phyloP scores from a whole-genome alignment of 2,113 vertebrate species.

The Vicugna pacos region DNA sequence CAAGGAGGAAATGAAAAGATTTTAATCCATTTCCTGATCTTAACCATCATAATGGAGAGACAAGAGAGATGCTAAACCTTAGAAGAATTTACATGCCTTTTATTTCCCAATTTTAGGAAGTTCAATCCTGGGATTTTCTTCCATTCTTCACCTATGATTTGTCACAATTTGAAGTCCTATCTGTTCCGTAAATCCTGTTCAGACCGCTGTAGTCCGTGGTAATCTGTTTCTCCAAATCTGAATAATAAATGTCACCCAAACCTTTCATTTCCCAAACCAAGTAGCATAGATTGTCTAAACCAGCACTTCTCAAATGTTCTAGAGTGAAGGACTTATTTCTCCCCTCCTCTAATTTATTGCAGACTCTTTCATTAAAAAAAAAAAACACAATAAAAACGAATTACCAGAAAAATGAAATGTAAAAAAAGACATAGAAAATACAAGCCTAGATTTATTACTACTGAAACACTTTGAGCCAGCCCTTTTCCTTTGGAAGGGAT shows the following conservation, averaged over 20 bases:
- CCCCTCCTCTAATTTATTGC: background rate
- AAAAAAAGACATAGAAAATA: background rate
- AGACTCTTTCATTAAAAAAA: background rate
- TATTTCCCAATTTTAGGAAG: slow-evolving; percentile 15
- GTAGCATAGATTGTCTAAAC: background rate
- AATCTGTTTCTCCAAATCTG: background rate
- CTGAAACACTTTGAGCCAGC: background rate
- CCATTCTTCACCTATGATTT: background rate
- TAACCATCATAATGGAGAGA: slow-evolving; percentile 38
- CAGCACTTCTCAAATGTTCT: background rate
- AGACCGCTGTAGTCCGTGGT: background rate
- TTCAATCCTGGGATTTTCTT: background rate
- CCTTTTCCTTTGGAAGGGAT: background rate
- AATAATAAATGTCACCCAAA: background rate
- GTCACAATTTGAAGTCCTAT: background rate
- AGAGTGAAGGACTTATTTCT: background rate
- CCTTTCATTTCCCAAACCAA: background rate
- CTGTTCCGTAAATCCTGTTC: background rate
- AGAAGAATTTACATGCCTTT: background rate
- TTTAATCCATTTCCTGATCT: slow-evolving; percentile 51
- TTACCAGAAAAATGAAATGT: background rate
- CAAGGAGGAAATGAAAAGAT: slow-evolving; percentile 67
- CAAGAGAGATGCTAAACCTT: background rate
- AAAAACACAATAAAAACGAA: background rate
- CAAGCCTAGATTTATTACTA: background rate